phyloP scores from a whole-genome alignment of 2,797 vertebrate species.

The Podarcis lilfordi region DNA sequence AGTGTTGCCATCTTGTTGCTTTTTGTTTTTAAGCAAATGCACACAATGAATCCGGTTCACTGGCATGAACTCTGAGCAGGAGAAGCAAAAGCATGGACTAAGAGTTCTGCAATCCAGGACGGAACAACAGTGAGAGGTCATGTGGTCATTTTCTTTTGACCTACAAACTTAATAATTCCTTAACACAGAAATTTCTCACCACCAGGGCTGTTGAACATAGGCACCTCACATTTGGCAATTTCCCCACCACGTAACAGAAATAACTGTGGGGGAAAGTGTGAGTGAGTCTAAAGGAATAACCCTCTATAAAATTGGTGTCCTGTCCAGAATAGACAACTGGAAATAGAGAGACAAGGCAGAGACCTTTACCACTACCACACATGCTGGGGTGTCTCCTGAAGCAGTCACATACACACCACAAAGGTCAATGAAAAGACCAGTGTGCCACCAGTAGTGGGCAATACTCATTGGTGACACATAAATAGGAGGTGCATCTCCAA shows the following conservation, averaged over 20 bases:
- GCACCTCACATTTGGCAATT: background rate
- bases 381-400: background rate
- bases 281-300: background rate
- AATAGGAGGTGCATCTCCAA: background rate
- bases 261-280: background rate
- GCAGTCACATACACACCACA: background rate
- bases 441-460: background rate
- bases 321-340: background rate
- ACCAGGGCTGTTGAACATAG: background rate
- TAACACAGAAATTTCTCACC: background rate
- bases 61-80: background rate
- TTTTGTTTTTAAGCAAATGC: background rate
- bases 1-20: background rate
- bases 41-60: background rate
- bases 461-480: background rate
- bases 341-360: background rate
- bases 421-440: background rate
- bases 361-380: background rate
- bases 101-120: background rate
- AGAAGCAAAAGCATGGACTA: no score
- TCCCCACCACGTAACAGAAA: background rate
- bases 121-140: background rate
- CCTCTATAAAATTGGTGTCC: background rate
- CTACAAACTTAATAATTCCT: background rate
- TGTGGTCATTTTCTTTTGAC: background rate